Conservation (phyloP, 2,113 vertebrate genomes). For the Halcyon senegalensis region DNA sequence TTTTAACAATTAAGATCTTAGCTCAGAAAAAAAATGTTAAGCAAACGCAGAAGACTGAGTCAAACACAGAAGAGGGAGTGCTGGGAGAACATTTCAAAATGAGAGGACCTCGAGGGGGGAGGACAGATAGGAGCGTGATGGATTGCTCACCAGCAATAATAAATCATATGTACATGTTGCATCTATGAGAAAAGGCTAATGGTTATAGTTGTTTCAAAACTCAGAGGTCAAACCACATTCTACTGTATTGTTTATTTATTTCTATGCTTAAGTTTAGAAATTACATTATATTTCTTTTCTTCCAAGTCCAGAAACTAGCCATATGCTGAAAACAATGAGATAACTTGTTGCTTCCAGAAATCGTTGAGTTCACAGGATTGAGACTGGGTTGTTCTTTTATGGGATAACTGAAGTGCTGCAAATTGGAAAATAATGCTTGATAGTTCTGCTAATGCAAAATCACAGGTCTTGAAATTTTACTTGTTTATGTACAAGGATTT, state of each 20-base stretch:
- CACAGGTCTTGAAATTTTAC: not conserved
- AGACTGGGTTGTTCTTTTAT: not conserved
- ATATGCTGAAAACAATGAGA: not conserved
- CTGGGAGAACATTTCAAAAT: not conserved
- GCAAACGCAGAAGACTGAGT: not conserved
- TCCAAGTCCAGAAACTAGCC: not conserved
- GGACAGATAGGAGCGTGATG: not conserved
- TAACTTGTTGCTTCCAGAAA: not conserved
- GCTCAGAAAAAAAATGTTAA: not conserved
- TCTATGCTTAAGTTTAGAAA: not conserved
- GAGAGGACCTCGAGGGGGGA: not conserved
- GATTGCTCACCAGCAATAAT: not conserved
- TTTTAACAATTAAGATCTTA: conserved; percentile 15
- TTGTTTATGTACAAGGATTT: not conserved
- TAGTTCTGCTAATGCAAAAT: not conserved
- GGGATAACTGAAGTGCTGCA: not conserved
- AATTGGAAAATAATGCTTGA: not conserved
- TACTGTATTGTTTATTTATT: not conserved
- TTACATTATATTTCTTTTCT: not conserved
- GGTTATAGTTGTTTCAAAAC: not conserved
- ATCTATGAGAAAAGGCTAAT: not conserved
- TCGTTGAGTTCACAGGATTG: not conserved
- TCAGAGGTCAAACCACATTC: not conserved
- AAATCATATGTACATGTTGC: not conserved
- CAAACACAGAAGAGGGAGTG: not conserved